Evolutionary conservation across 2,888 invertebrate genomes (phyloP), one percentile per base, ranked within the genome.

Genomic region (Sericinus montela): DNA sequence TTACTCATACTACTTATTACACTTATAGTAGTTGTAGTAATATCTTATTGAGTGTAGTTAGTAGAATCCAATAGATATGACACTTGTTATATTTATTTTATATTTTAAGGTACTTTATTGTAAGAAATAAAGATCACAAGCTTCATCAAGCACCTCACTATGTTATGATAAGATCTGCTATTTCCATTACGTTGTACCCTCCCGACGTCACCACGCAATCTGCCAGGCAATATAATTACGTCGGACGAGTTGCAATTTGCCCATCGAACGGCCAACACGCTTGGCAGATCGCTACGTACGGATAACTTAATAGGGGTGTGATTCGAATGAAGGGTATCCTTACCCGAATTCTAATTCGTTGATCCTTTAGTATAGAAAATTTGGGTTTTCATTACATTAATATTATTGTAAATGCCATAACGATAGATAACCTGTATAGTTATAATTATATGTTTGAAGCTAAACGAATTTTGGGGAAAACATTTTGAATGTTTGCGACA

Each of bases 241-340:
- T 37, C 48, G 56, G 58, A 55, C 58, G 58, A 53, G 61, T 59
- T 59, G 60, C 62, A 63, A 63, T 65, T 62, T 63, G 59, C 56
- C 48, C 55, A 56, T 58, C 50, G 54, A 51, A 51, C 57, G 55
- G 52, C 51, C 52, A 53, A 45, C 45, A 39, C 43, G 25, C 36
- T 30, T 32, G 25, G 39, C 48, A 44, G 34, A 38, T 41, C 29
- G 43, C 34, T 34, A 43, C 15, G 40, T 46, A 7, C 23, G 39
- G 30, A 11, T 32, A n/a, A 32, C 14, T 25, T 47, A 47, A 47
- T 41, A 41, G 41, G 34, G 14, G 30, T 30, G 30, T 15, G 29
- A 36, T 41, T 41, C 36, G 36, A 41, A 47, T 29, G 14, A 14
- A 13, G 25, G 23, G 9, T 10, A 16, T 30, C 29, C 10, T 5